Evolutionary conservation across 2,113 vertebrate genomes (phyloP).

Genomic region (Cygnus buccinator): DNA sequence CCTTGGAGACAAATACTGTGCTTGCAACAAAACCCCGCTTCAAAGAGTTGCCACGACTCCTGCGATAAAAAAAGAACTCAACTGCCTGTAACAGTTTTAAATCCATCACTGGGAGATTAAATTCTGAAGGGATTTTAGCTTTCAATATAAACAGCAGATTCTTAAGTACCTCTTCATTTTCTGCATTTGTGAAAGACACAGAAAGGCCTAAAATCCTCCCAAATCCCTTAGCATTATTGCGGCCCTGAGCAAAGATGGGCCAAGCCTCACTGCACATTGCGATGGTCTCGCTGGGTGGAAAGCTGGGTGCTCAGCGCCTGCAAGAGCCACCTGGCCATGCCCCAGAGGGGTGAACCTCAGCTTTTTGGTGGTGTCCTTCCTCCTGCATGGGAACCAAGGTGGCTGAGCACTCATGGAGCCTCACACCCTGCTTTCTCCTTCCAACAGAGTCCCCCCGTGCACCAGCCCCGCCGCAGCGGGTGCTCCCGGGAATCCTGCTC

Average conservation of each 20-base stretch:
- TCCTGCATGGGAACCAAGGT: too few species aligned
- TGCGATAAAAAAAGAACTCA: slow-evolving; percentile 5
- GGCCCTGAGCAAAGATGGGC: neutral
- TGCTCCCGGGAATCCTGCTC: neutral
- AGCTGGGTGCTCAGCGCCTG: neutral
- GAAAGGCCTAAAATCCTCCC: slow-evolving; percentile 48
- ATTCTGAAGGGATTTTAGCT: slow-evolving; percentile 70
- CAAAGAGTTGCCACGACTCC: slow-evolving; percentile 24
- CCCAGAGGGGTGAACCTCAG: neutral
- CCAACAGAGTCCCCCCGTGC: neutral
- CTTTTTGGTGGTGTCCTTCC: neutral
- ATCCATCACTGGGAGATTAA: slow-evolving; percentile 70
- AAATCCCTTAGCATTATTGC: neutral
- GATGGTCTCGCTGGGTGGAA: neutral
- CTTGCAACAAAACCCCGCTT: slow-evolving; percentile 24
- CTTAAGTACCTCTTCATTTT: slow-evolving; percentile 73
- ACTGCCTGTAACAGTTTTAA: slow-evolving; percentile 64
- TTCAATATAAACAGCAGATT: slow-evolving; percentile 67
- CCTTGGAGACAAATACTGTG: neutral
- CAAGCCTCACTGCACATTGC: neutral
- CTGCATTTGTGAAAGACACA: slow-evolving; percentile 29
- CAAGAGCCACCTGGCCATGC: neutral
- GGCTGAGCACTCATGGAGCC: too few species aligned
- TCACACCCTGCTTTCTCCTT: neutral
- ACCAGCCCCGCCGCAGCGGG: neutral